A percentile compares a stretch with the other conserved stretches of the same genome.
Conservation (phyloP, 1,140 invertebrate species). For the Leptopilina clavipes region DNA sequence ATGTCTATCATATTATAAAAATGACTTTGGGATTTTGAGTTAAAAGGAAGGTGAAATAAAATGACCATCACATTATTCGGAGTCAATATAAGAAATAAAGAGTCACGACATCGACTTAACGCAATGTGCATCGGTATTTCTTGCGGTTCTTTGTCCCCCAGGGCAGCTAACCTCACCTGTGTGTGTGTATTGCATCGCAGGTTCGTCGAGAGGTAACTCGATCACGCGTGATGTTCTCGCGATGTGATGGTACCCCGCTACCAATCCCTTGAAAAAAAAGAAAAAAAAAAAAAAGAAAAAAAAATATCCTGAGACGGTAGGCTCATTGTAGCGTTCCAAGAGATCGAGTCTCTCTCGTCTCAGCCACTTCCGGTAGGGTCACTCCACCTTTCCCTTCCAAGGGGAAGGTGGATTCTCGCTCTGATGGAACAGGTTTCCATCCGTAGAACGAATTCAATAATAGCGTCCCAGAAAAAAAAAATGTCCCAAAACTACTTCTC, state of each 20-base stretch:
- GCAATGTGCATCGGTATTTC: constrained; percentile 67
- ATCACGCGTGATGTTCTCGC: constrained; percentile 66
- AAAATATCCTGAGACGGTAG: constrained; percentile 37
- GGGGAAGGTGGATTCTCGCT: no score
- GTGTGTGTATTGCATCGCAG: constrained; percentile 60
- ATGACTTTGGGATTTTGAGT: no score
- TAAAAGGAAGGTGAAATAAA: not conserved
- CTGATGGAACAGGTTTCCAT: constrained; percentile 33
- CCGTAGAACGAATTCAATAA: not conserved
- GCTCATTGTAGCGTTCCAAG: constrained; percentile 53
- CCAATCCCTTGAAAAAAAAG: not conserved
- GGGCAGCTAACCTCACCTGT: constrained; percentile 64
- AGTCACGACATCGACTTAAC: constrained; percentile 63
- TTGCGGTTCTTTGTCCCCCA: constrained; percentile 72
- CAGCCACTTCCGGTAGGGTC: constrained; percentile 63
- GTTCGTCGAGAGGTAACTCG: constrained; percentile 69
- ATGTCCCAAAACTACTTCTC: not conserved
- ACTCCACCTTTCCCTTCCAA: not conserved
- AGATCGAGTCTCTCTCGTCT: constrained; percentile 63
- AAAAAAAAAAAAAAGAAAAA: not conserved
- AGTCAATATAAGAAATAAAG: constrained; percentile 39
- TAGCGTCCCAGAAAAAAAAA: not conserved
- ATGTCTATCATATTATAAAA: not conserved
- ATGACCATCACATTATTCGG: not conserved
- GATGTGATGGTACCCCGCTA: constrained; percentile 37